Conservation (phyloP, 2,888 invertebrate genomes). For the Neocrepidodera transversa region DNA sequence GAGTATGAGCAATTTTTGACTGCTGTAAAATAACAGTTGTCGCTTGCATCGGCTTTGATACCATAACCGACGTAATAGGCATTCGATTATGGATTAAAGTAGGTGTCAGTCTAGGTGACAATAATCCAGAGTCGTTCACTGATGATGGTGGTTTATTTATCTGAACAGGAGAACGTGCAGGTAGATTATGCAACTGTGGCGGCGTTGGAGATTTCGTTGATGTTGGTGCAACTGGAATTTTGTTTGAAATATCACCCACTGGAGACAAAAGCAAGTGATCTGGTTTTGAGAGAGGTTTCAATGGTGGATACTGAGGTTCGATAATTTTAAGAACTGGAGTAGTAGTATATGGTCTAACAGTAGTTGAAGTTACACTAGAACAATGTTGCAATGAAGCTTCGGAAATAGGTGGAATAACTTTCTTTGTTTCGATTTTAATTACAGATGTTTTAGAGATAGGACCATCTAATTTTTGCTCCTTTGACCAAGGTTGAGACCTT, state of each 20-base stretch:
- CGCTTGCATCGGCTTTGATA: slow-evolving; percentile 66
- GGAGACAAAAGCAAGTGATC: slow-evolving; percentile 42
- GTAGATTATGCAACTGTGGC: slow-evolving; percentile 48
- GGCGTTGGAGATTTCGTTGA: slow-evolving; percentile 37
- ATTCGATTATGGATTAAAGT: slow-evolving; percentile 61
- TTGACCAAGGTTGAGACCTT: slow-evolving; percentile 47
- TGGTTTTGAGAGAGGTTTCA: slow-evolving; percentile 46
- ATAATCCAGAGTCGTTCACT: slow-evolving; percentile 33
- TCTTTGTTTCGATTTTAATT: slow-evolving; percentile 34
- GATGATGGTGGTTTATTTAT: slow-evolving; percentile 41
- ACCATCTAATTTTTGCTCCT: slow-evolving; percentile 36
- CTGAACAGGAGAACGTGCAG: slow-evolving; percentile 48
- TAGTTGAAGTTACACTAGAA: slow-evolving; percentile 28
- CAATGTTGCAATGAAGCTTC: slow-evolving; percentile 27
- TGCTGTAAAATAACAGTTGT: slow-evolving; percentile 60
- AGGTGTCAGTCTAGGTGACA: slow-evolving; percentile 40
- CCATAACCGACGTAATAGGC: slow-evolving; percentile 67
- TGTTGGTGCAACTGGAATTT: slow-evolving; percentile 34
- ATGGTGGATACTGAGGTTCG: slow-evolving; percentile 43
- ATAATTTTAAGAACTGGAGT: slow-evolving; percentile 47
- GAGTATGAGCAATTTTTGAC: slow-evolving; percentile 52
- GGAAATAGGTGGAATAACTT: slow-evolving; percentile 23
- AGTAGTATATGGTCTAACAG: slow-evolving; percentile 34
- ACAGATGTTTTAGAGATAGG: slow-evolving; percentile 22
- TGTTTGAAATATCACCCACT: slow-evolving; percentile 35